phyloP scores from a whole-genome alignment of 2,113 vertebrate species.

The Aldabrachelys gigantea region DNA sequence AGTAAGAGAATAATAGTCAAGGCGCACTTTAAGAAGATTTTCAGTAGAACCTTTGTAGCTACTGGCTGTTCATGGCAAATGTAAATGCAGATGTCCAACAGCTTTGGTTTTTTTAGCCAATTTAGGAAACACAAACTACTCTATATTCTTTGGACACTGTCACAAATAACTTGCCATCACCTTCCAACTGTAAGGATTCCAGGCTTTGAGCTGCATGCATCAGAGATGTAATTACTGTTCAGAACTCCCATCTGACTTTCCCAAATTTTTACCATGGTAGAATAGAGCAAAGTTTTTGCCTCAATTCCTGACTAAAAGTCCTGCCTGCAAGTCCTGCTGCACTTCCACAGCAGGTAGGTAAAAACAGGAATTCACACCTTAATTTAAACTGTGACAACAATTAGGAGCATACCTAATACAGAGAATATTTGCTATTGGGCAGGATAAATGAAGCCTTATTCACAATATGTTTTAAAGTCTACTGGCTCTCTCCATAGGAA shows the following conservation, averaged over 20 bases:
- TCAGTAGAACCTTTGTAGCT: neutral
- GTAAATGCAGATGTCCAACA: slow-evolving; percentile 50
- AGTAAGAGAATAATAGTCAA: neutral
- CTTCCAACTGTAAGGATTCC: slow-evolving; percentile 27
- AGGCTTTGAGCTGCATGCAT: slow-evolving; percentile 16
- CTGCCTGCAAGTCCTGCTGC: neutral
- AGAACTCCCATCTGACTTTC: neutral
- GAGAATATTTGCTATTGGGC: neutral
- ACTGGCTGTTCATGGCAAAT: slow-evolving; percentile 6
- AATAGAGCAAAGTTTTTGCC: neutral
- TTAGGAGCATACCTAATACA: neutral
- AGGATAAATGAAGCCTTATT: neutral
- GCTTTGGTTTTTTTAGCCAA: neutral
- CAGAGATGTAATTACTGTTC: neutral
- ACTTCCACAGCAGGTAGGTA: neutral
- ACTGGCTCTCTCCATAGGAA: neutral
- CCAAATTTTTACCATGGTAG: neutral
- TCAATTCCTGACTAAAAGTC: neutral
- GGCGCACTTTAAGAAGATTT: neutral
- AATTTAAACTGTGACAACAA: neutral
- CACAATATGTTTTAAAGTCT: no score
- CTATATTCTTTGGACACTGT: slow-evolving; percentile 31
- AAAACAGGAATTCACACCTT: neutral
- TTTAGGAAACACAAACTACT: slow-evolving; percentile 29
- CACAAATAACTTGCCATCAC: slow-evolving; percentile 34